Evolutionary conservation across 2,797 vertebrate species (phyloP).

Genomic region (Heterohyrax brucei): DNA sequence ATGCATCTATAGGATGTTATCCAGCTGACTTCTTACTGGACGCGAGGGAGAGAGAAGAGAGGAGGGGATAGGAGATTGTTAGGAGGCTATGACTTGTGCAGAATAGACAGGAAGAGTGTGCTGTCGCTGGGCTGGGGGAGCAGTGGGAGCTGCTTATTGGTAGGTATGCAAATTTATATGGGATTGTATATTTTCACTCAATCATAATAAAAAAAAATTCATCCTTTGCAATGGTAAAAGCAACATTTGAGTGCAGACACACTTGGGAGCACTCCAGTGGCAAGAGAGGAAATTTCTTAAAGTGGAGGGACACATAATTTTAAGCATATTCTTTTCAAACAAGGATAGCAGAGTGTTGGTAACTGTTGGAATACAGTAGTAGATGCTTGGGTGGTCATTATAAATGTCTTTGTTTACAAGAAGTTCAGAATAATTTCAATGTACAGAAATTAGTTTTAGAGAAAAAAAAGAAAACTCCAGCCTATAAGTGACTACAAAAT

Average conservation of each 20-base stretch:
- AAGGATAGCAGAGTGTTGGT: neutral
- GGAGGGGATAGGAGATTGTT: no score
- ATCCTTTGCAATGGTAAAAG: neutral
- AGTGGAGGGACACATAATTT: neutral
- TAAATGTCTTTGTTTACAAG: neutral
- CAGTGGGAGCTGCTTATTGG: no score
- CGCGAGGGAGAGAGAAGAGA: no score
- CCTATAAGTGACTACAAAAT: neutral
- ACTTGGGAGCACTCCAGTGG: neutral
- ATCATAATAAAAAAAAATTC: neutral
- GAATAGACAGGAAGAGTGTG: no score
- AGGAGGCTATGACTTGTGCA: no score
- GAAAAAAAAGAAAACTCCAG: neutral
- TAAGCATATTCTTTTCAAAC: neutral
- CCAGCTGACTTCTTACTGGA: no score
- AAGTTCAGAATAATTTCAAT: neutral
- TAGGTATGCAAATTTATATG: no score
- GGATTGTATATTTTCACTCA: no score
- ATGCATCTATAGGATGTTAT: no score
- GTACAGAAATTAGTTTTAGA: conserved; percentile 40
- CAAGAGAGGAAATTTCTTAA: no score
- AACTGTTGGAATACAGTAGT: neutral
- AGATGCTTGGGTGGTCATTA: neutral
- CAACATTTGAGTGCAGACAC: neutral
- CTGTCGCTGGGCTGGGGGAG: no score